These are phyloP conservation scores for Limnephilus marmoratus DNA, from an alignment of 2,888 invertebrate species.

Conservation along the genomic window DNA sequence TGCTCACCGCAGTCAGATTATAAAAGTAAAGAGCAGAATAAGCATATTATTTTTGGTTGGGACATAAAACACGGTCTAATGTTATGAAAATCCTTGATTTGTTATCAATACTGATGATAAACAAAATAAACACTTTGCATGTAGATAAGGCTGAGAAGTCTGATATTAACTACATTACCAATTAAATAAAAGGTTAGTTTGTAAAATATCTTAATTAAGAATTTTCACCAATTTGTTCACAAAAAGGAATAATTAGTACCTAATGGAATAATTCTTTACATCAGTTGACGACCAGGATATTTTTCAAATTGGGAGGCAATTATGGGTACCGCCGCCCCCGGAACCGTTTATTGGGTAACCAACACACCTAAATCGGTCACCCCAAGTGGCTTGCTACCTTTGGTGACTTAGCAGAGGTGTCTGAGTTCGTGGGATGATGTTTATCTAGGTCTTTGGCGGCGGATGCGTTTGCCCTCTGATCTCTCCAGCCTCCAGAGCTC, in stretches of 20 bases:
- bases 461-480: too few species aligned
- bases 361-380: too few species aligned
- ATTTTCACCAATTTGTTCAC: neutral
- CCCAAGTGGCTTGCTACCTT: too few species aligned
- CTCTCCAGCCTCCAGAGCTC: too few species aligned
- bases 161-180: neutral
- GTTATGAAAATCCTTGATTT: neutral
- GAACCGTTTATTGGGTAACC: too few species aligned
- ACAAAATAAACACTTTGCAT: conserved; percentile 11
- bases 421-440: too few species aligned
- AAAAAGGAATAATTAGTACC: neutral
- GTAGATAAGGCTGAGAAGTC: neutral
- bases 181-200: neutral
- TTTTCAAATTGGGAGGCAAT: too few species aligned
- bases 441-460: too few species aligned
- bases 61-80: neutral
- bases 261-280: neutral
- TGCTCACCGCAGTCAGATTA: neutral
- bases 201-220: neutral
- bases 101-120: conserved; percentile 13
- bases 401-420: too few species aligned
- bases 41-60: neutral
- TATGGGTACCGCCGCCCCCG: too few species aligned
- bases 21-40: neutral
- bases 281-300: neutral